phyloP scores from a whole-genome alignment of 2,888 invertebrate genomes.

The Argyresthia goedartella region DNA sequence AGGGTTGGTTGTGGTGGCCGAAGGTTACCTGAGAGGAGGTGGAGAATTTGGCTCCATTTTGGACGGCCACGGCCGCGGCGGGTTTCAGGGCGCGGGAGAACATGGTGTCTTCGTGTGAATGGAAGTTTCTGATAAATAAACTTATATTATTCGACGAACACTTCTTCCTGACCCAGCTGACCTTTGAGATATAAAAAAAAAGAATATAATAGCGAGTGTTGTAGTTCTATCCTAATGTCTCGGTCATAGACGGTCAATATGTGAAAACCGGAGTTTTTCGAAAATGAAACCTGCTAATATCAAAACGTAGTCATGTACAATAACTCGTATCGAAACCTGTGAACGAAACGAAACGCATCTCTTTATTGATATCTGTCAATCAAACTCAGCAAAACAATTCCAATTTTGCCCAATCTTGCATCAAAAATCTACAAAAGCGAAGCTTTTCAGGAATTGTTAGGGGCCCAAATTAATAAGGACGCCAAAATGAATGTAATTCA shows the following conservation, averaged over 20 bases:
- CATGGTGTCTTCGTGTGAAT: slow-evolving; percentile 37
- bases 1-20: neutral
- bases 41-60: slow-evolving; percentile 72
- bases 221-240: neutral
- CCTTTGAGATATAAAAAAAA: slow-evolving; percentile 28
- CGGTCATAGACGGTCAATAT: no score
- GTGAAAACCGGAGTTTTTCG: no score
- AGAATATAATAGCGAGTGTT: slow-evolving; percentile 19
- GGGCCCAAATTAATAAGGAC: no score
- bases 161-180: slow-evolving; percentile 38
- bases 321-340: no score
- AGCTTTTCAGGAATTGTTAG: no score
- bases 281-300: no score
- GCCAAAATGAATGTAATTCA: slow-evolving; percentile 87
- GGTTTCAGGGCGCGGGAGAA: slow-evolving; percentile 75
- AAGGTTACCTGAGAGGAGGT: slow-evolving; percentile 65
- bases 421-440: no score
- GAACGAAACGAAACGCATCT: no score
- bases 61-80: slow-evolving; percentile 45
- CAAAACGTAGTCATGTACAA: no score
- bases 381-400: no score
- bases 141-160: slow-evolving; percentile 10
- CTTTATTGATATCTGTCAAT: no score
- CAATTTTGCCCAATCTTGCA: no score
- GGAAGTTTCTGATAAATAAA: neutral